These are phyloP conservation scores for Latheticus oryzae DNA, from an alignment of 2,888 invertebrate genomes.

Conservation along the genomic window DNA sequence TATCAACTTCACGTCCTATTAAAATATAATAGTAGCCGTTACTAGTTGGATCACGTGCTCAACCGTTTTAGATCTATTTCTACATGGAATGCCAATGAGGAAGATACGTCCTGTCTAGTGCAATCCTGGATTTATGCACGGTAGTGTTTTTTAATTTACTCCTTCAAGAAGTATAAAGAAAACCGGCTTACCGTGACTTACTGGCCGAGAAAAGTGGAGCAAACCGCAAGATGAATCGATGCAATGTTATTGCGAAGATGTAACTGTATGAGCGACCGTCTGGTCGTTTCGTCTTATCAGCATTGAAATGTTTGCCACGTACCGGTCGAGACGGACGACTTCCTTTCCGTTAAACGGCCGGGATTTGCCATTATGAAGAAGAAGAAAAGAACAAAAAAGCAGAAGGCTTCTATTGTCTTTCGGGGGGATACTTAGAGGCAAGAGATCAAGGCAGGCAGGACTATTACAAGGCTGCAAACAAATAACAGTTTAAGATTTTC, in stretches of 20 bases:
- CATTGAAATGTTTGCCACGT: slow-evolving; percentile 17
- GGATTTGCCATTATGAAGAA: slow-evolving; percentile 6
- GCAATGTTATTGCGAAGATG: slow-evolving; percentile 2
- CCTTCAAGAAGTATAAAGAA: slow-evolving; percentile 7
- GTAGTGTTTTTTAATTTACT: slow-evolving; percentile 26
- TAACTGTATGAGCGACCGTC: slow-evolving; percentile 28
- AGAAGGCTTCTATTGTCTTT: no score
- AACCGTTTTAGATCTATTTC: slow-evolving; percentile 38
- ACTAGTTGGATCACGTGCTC: slow-evolving; percentile 28
- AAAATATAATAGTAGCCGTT: slow-evolving; percentile 36
- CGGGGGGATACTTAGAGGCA: no score
- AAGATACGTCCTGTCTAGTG: slow-evolving; percentile 10
- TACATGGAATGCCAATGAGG: slow-evolving; percentile 33
- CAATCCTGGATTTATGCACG: slow-evolving; percentile 17
- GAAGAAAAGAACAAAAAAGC: no score
- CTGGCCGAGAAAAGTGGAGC: slow-evolving; percentile 25
- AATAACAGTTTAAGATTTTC: no score
- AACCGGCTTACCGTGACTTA: slow-evolving; percentile 33
- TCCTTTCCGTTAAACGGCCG: slow-evolving; percentile 20
- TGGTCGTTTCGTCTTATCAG: slow-evolving; percentile 12
- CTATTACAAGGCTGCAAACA: no score
- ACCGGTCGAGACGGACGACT: slow-evolving; percentile 28
- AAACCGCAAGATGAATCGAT: slow-evolving; percentile 31
- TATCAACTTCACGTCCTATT: slow-evolving; percentile 13
- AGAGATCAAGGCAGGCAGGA: no score